phyloP scores from a whole-genome alignment of 2,113 vertebrate genomes.

The Aegotheles bennettii region DNA sequence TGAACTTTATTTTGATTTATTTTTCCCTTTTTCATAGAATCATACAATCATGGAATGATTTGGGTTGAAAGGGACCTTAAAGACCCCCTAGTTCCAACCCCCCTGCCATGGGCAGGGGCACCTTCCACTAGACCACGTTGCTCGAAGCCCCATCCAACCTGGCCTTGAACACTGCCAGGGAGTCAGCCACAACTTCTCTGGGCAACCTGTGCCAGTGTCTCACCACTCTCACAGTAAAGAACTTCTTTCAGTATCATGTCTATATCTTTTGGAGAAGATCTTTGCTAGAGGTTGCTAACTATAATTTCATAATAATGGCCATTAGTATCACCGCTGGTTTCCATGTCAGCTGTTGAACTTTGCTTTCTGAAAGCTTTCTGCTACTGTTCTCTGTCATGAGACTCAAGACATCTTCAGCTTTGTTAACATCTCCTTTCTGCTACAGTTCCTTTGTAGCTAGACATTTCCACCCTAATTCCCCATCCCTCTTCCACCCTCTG shows the following conservation, averaged over 20 bases:
- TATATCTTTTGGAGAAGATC: neutral
- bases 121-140: no score
- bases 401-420: neutral
- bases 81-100: no score
- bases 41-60: no score
- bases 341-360: neutral
- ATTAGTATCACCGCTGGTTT: neutral
- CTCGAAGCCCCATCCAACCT: no score
- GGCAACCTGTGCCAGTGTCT: no score
- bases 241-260: neutral
- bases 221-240: no score
- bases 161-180: no score
- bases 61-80: no score
- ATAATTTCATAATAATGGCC: neutral
- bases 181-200: no score
- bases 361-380: neutral
- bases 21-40: no score
- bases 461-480: neutral
- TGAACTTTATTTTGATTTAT: neutral
- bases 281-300: neutral
- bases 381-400: neutral
- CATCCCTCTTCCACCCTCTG: neutral
- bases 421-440: neutral
- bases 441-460: neutral
- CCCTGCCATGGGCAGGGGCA: no score